Base-by-base conservation (phyloP, 2,113 vertebrate genomes). In the Pollachius pollachius region DNA sequence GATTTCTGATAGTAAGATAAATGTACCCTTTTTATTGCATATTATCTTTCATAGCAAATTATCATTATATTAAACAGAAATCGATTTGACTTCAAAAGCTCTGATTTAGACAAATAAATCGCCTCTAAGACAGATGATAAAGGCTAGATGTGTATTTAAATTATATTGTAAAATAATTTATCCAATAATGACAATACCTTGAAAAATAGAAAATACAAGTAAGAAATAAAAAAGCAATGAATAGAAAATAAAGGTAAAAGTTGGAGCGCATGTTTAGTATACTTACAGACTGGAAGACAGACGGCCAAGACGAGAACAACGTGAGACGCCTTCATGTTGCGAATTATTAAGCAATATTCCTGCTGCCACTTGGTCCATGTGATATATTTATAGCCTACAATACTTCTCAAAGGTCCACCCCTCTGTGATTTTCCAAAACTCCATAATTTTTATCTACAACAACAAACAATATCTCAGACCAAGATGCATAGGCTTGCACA, bases 231-330 rank as follows among this genome's bases (percentile, higher is more conserved):
- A 21, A 6, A 12, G 37, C 19, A 23, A 19, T 48, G 17, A 62
- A 37, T 30, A 48, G 25, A 12, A 48, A 9, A 48, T 48, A 8
- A 48, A 48, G 8, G 8, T 34, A 58, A 17, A 58, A 58, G n/a
- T 5, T 17, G 6, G 15, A n/a, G 18, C 56, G 1, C 34, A 16
- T 12, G 6, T 64, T 3, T 41, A 6, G 48, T 59, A 6, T 70
- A 81, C 80, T 82, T 60, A 83, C 79, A 0, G 23, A 72, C 70
- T 52, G 80, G 78, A 65, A 85, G 78, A 68, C 83, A 62, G 18
- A 75, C 23, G 27, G 63, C 21, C 64, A 88, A 64, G 65, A 79
- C 2, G 18, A 84, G n/a, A 15, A 87, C 3, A 37, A 67, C 23
- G 17, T 65, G 65, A 57, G 69, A 67, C 60, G 72, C 62, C 30